Base-by-base conservation (phyloP, 2,113 vertebrate species). In the Scytalopus superciliaris region DNA sequence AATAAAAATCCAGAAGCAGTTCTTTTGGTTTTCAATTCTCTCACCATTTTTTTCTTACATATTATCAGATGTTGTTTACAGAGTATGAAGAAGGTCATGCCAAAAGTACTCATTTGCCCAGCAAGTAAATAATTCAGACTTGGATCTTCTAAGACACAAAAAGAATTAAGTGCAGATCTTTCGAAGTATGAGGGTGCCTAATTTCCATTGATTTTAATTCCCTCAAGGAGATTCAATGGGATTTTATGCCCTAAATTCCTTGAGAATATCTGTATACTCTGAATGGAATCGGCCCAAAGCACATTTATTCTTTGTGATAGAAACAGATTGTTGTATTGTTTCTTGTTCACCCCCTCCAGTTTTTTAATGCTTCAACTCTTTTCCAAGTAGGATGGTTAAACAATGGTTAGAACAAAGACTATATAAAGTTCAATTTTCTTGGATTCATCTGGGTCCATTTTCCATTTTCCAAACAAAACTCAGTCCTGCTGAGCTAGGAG, bases 251-350 rank as follows among this genome's bases (percentile, higher is more conserved):
- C 68, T 60, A 70, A 93, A 95, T 95, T 90, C 64, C 60, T 96
- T 95, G 80, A 92, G 93, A 94, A 84, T 95, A 90, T 96, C 90
- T 92, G 83, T 77, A 92, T 56, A 64, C 72, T 93, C 79, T 96
- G 88, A 95, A 93, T 84, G 68, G 92, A 93, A 68, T 84, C 7
- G 4, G 19, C 94, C 90, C 76, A 94, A 96, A 96, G 83, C 85
- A 92, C 92, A 88, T 93, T 96, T 88, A 92, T 90, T 82, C 90
- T 84, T 96, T 92, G 89, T 75, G 95, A 97, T 93, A 95, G 82
- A 94, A 95, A 95, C 83, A 94, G 92, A 96, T 86, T 81, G 64
- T 77, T 95, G 82, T 53, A 96, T 96, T 97, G 88, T 96, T 96
- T 96, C 88, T 93, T 60, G 67, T 53, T 93, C 79, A 88, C 79